These are phyloP conservation scores for Lacerta agilis DNA, from an alignment of 2,797 vertebrate species.

Conservation along the genomic window DNA sequence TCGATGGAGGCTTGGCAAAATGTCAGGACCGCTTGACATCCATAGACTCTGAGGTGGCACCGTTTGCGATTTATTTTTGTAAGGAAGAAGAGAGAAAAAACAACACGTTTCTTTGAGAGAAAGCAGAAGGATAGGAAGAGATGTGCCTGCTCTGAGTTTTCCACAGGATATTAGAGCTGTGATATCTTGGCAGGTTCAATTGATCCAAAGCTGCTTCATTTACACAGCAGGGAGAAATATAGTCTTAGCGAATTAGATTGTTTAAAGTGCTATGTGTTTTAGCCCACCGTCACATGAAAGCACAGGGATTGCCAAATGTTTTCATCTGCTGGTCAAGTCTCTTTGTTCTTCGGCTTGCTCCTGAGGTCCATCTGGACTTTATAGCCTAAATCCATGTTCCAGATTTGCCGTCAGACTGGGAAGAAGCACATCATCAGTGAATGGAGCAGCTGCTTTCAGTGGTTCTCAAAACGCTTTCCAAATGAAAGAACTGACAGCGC, in stretches of 20 bases:
- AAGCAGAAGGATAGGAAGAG: constrained; percentile 13
- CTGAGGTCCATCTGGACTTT: background rate
- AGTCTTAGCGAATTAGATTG: background rate
- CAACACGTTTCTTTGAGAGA: background rate
- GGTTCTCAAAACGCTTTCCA: background rate
- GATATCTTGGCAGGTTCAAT: constrained; percentile 17
- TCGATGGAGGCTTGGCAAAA: background rate
- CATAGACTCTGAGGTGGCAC: background rate
- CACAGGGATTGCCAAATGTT: background rate
- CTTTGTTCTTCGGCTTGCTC: background rate
- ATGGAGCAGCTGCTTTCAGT: background rate
- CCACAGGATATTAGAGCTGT: background rate
- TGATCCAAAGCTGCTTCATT: constrained; percentile 17
- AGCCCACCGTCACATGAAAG: background rate
- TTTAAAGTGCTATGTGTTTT: background rate
- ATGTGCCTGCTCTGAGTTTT: constrained; percentile 4
- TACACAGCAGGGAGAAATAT: background rate
- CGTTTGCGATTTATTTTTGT: background rate
- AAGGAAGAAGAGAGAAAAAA: background rate
- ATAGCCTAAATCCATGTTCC: background rate
- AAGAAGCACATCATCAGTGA: background rate
- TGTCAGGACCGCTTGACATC: background rate
- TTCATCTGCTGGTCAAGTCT: background rate
- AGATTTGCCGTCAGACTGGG: background rate
- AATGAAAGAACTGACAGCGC: background rate